A percentile compares a stretch with the other conserved stretches of the same genome.
Conservation (phyloP, 2,797 vertebrate species). For the Dipus sagitta region DNA sequence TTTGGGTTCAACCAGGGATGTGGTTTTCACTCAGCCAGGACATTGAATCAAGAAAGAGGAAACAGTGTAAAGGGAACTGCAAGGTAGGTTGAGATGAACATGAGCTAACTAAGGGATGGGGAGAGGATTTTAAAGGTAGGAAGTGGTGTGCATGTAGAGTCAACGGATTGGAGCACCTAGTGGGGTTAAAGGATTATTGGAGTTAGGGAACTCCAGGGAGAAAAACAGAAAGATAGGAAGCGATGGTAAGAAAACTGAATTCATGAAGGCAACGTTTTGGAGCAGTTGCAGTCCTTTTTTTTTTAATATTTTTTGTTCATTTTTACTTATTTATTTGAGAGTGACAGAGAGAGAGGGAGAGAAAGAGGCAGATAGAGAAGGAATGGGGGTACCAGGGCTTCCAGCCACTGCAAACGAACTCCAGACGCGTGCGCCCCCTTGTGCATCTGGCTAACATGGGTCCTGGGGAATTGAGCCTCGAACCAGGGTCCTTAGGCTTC, state of each 20-base stretch:
- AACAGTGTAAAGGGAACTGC: neutral
- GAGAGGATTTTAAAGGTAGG: neutral
- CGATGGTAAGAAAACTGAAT: neutral
- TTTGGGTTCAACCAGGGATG: neutral
- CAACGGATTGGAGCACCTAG: neutral
- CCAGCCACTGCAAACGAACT: no score
- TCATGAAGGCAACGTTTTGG: neutral
- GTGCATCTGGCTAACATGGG: no score
- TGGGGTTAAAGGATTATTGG: neutral
- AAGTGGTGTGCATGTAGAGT: neutral
- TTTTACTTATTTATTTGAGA: no score
- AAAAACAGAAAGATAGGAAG: neutral
- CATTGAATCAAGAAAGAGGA: neutral
- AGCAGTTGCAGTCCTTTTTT: neutral
- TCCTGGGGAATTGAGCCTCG: no score
- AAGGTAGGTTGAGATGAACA: neutral
- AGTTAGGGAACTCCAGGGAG: neutral
- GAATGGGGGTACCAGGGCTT: no score
- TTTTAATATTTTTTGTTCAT: no score
- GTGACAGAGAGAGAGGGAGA: no score
- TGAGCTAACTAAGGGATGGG: neutral
- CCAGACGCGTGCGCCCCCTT: no score
- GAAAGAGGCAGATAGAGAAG: no score
- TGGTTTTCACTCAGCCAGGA: neutral
- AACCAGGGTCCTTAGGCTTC: no score